Evolutionary conservation across 2,113 vertebrate genomes (phyloP), one percentile per base, ranked within the genome.

Genomic region (Microcebus tavaratra): DNA sequence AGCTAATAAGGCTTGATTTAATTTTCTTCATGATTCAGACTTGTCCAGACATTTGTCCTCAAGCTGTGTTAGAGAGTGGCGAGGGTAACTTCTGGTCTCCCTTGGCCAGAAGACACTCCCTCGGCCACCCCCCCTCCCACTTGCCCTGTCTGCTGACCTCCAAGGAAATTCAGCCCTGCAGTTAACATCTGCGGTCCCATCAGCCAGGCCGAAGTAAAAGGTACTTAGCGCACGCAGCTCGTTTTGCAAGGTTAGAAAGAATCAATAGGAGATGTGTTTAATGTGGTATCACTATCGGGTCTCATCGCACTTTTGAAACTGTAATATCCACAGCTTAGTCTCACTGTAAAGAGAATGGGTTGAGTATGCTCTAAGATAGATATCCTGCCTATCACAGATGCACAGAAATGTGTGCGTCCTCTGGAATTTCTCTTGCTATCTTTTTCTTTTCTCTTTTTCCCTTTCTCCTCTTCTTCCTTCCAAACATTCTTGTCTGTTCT

Each of bases 191-290:
- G 98, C 75, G 98, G 98, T 98, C 98, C 98, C 98, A 97, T 97
- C 98, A 98, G 98, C 93, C 53, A 90, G 20, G 3, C 92, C 75
- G 96, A 97, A 98, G 98, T 99, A 97, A 99, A 98, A 98, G 97
- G 98, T 98, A 98, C 98, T 99, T 99, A 99, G 98, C 23, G 97
- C 97, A 65, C 92, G 72, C 91, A 96, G 97, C 98, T 98, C 98
- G 42, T 97, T 98, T 91, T 96, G 98, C 98, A 99, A 99, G 99
- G 98, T 99, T 99, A 98, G 98, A 98, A 90, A 92, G 97, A 98
- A 99, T 99, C 98, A 97, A 99, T 99, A 98, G 97, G 98, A 98
- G 98, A 98, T 88, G 98, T 98, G 98, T 99, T 99, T 99, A 98
- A 98, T 99, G 98, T 31, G 96, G 98, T 98, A 98, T 99, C 98